Base-by-base conservation (phyloP, 2,113 vertebrate genomes). In the Aegypius monachus region DNA sequence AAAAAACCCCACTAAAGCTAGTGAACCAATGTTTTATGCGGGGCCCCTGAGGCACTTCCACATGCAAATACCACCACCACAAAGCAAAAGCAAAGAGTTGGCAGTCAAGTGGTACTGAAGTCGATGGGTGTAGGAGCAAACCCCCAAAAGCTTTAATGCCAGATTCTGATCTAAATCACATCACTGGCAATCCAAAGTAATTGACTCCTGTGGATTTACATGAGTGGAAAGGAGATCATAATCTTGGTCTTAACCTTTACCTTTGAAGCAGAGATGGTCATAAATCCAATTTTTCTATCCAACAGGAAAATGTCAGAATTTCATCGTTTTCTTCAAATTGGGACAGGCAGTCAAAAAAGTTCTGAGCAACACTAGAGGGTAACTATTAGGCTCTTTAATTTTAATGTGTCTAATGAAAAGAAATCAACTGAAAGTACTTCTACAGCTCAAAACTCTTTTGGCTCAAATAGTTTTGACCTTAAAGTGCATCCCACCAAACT, bases 191-290 rank as follows among this genome's bases (percentile, higher is more conserved):
- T 71, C 82, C 79, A 74, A 86, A 93, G 86, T 90, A 96, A 94
- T 78, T 91, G 90, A 93, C 72, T 92, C 63, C 65, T 63, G 47
- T 91, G 83, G 88, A 96, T 95, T 97, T 95, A 88, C 55, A 93
- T 61, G 88, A 97, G 63, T 81, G 59, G 80, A 93, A 90, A 81
- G 55, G 50, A 93, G 93, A 97, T 94, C 66, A 66, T 87, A 90
- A 96, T 94, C 95, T 90, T 91, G 23, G 63, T 91, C 84, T 94
- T 91, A 95, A 94, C 86, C 68, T 95, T 77, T 34, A 88, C 55
- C 78, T 96, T 91, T 96, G 81, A 95, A 96, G 91, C 36, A 73
- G 73, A 93, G 81, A 87, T 86, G 84, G 84, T 52, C 81, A 93
- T 74, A 94, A 96, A 87, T 86, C 75, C 1, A 9, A 77, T 75